phyloP scores from a whole-genome alignment of 2,113 vertebrate species.

The Nycticebus coucang region DNA sequence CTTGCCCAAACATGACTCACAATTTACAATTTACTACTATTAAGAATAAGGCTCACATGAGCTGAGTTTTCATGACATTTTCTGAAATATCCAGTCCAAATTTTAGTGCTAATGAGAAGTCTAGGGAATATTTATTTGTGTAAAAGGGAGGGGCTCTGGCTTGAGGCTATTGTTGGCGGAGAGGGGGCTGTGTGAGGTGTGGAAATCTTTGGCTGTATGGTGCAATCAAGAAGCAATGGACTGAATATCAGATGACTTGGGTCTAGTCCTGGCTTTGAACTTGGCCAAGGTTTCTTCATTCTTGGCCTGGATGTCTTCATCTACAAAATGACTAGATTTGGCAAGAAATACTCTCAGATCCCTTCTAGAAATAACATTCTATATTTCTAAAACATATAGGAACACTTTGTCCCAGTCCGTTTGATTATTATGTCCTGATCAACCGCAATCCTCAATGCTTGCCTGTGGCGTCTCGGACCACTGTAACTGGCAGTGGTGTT shows the following conservation, averaged over 20 bases:
- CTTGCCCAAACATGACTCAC: constrained; percentile 55
- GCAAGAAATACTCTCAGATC: neutral
- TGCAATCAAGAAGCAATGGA: neutral
- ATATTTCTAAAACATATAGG: neutral
- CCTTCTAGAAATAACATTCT: neutral
- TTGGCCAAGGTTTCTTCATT: constrained; percentile 37
- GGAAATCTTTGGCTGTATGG: neutral
- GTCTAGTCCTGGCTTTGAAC: constrained; percentile 50
- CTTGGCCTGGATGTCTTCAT: constrained; percentile 22
- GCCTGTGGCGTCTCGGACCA: neutral
- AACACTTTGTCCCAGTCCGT: neutral
- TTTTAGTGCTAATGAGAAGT: constrained; percentile 64
- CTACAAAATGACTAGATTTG: constrained; percentile 44
- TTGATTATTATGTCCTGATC: constrained; percentile 16
- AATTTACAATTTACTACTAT: constrained; percentile 60
- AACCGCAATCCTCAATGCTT: neutral
- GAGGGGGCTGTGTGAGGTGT: neutral
- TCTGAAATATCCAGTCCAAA: constrained; percentile 54
- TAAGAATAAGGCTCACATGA: constrained; percentile 56
- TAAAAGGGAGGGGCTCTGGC: neutral
- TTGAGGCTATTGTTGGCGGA: neutral
- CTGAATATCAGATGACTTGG: constrained; percentile 32
- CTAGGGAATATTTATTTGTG: constrained; percentile 54
- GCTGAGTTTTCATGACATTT: constrained; percentile 65
- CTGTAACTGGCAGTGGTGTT: neutral